These are phyloP conservation scores for Luperina nickerlii DNA, from an alignment of 2,888 invertebrate genomes.

Conservation along the genomic window DNA sequence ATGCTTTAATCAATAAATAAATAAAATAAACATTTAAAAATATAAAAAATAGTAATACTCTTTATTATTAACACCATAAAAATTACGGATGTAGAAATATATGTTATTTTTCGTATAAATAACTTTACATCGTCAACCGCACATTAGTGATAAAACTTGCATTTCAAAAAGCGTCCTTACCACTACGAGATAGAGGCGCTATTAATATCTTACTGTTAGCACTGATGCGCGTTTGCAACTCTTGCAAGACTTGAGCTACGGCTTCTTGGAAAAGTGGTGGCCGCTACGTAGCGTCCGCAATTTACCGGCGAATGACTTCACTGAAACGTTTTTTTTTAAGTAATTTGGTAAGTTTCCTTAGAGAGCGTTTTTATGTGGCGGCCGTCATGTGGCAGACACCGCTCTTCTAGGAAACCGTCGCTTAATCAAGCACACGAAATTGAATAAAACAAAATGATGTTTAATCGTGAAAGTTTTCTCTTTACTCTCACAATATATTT, in stretches of 20 bases:
- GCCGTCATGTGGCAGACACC: neutral
- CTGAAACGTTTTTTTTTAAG: neutral
- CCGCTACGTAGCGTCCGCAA: neutral
- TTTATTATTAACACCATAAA: neutral
- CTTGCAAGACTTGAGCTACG: too few species aligned
- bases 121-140: too few species aligned
- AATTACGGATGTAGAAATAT: neutral
- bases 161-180: neutral
- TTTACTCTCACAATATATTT: slow-evolving; percentile 13
- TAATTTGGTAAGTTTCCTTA: neutral
- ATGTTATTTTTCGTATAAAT: neutral
- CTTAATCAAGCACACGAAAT: neutral
- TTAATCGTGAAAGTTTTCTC: neutral
- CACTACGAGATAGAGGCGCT: neutral
- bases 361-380: neutral
- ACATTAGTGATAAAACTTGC: neutral
- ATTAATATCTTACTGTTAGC: neutral
- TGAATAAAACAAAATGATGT: neutral
- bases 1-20: too few species aligned
- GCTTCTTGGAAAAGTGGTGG: neutral
- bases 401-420: neutral
- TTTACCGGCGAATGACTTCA: neutral
- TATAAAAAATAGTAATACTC: neutral
- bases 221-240: neutral
- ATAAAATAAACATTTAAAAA: too few species aligned